Base-by-base conservation (phyloP, 2,888 invertebrate genomes). In the Antitype chi region DNA sequence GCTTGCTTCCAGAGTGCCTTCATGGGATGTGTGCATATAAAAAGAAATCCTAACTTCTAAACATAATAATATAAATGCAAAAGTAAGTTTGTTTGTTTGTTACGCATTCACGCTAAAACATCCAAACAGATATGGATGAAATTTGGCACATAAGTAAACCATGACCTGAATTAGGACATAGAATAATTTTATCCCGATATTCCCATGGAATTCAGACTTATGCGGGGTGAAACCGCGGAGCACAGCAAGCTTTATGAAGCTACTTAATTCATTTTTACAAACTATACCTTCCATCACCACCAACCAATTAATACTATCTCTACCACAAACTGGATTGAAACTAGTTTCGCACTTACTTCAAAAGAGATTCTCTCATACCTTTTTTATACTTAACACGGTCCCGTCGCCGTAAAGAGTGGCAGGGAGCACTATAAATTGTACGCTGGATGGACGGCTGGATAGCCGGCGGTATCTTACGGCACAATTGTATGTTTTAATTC, bases 401-500 rank as follows among this genome's bases (percentile, higher is more conserved):
- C 13, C 13, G 43, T 66, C 52, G 67, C 66, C 72, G 76, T 87
- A 87, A 88, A 87, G 82, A 63, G 77, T 77, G 20, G n/a, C 17
- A 49, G 72, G 55, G 55, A 71, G 63, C 55, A 63, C 79, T 25
- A 85, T 88, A 88, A 85, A 87, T 89, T 57, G 76, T 68, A n/a
- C 25, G 28, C 71, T 43, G 69, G 80, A 78, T 83, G 69, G 82
- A 74, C 80, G 55, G 70, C 28, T 63, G 38, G 78, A 75, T 60
- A 52, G 70, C 0, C 25, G 53, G 60, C 59, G 73, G 78, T 86
- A 87, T 62, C 57, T 85, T 81, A 75, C 55, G 70, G 53, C 70
- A 84, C 87, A 82, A 88, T 85, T 81, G 85, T 77, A 77, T 62
- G 76, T 76, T 87, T 88, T 88, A 88, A 88, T 87, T 89, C 88